phyloP scores from a whole-genome alignment of 2,113 vertebrate genomes.

The Pimephales promelas region DNA sequence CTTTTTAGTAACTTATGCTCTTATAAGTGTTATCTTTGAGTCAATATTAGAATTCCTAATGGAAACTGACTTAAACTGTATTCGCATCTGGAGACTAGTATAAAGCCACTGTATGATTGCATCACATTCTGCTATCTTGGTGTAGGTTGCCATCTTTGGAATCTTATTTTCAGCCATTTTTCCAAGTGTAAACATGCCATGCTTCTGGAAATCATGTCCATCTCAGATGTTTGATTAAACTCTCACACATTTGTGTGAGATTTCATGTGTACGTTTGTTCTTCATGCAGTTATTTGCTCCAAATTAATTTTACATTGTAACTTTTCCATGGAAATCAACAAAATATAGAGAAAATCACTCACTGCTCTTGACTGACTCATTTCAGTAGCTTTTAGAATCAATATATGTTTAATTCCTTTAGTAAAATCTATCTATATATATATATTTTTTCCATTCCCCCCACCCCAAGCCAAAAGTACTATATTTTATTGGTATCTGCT shows the following conservation, averaged over 20 bases:
- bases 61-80: neutral
- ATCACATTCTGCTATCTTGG: neutral
- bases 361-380: too few species aligned
- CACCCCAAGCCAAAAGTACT: too few species aligned
- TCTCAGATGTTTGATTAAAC: neutral
- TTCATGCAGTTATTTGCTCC: neutral
- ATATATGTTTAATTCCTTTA: too few species aligned
- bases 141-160: neutral
- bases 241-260: neutral
- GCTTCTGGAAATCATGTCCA: neutral
- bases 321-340: too few species aligned
- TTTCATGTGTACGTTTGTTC: neutral
- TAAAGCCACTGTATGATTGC: neutral
- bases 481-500: too few species aligned
- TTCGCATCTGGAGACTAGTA: neutral
- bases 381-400: too few species aligned
- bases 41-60: neutral
- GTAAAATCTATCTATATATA: too few species aligned
- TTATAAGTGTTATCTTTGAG: neutral
- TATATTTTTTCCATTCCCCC: too few species aligned
- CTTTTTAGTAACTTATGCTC: too few species aligned
- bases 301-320: neutral
- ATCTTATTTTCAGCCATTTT: neutral
- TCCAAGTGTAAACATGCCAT: neutral
- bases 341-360: too few species aligned